Base-by-base conservation (phyloP, 2,113 vertebrate species). In the Amblyornis subalaris region DNA sequence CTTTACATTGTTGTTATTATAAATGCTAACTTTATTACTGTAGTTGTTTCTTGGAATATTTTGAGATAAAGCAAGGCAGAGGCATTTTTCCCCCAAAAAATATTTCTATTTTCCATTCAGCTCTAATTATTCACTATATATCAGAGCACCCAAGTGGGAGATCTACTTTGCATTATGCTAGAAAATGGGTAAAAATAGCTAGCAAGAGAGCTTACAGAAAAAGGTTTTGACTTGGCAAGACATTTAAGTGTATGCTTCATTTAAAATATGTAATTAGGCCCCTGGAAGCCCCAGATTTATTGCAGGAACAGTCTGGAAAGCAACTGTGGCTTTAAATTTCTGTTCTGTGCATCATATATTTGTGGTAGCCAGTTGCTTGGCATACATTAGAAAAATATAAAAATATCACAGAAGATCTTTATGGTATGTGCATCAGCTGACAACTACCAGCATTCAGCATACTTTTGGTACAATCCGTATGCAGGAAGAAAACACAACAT, bases 261-360 rank as follows among this genome's bases (percentile, higher is more conserved):
- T 87, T 93, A 89, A 95, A 96, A 91, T 88, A 93, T 40, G 66
- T n/a, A 91, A 95, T 94, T 93, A 94, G 67, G 64, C 67, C 71
- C 87, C 64, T 83, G 62, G 67, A 95, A 94, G 40, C 31, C 81
- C 62, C 45, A 92, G 60, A 85, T 88, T 94, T 76, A 50, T 73
- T 91, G 55, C 26, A 90, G 51, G 12, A 93, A 76, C 35, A 82
- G 60, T 80, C 67, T 88, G 55, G 55, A 84, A 90, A 48, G 21
- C 38, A 80, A 67, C 62, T 47, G 12, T 73, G 50, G 29, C 58
- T 95, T 95, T 88, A 89, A 89, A 82, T 95, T 91, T 88, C 47
- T 85, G 14, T 83, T 84, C 29, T 71, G 6, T 72, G 36, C 29
- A 28, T 83, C 21, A 12, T 74, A 17, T 82, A 89, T 85, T 70